These are phyloP conservation scores for Trematocara nigrifrons DNA, from an alignment of 2,113 vertebrate genomes.

Conservation along the genomic window DNA sequence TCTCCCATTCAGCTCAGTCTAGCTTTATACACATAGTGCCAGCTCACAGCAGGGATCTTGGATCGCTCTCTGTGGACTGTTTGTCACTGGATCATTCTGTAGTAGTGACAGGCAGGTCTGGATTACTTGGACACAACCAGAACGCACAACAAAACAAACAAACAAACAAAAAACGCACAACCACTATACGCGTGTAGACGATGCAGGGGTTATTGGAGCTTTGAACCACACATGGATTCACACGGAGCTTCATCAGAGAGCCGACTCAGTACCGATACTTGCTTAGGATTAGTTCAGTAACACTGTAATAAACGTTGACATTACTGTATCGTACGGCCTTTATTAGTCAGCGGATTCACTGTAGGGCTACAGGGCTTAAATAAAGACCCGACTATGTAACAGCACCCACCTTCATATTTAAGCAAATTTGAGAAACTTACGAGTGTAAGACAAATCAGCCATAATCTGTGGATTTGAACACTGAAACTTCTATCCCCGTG, in stretches of 20 bases:
- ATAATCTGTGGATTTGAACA: not conserved
- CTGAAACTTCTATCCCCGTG: not conserved
- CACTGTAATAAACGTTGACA: not conserved
- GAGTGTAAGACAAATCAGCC: not conserved
- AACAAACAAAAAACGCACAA: not conserved
- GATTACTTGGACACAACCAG: not conserved
- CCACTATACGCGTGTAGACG: not conserved
- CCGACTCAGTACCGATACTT: not conserved
- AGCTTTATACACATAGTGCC: not conserved
- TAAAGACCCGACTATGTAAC: not conserved
- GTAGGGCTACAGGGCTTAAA: not conserved
- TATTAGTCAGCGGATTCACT: fast-evolving
- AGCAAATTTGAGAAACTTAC: not conserved
- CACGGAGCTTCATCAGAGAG: not conserved
- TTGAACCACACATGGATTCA: not conserved
- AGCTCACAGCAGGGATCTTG: not conserved
- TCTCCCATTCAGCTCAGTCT: not conserved
- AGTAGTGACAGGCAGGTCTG: not conserved
- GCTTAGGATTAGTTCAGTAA: not conserved
- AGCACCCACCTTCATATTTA: not conserved
- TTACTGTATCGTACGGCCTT: not conserved
- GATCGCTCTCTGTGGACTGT: not conserved
- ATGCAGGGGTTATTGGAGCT: not conserved
- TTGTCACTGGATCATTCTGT: not conserved
- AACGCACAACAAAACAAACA: not conserved